Conservation (phyloP, 1,140 invertebrate species). For the Nymphalis io region DNA sequence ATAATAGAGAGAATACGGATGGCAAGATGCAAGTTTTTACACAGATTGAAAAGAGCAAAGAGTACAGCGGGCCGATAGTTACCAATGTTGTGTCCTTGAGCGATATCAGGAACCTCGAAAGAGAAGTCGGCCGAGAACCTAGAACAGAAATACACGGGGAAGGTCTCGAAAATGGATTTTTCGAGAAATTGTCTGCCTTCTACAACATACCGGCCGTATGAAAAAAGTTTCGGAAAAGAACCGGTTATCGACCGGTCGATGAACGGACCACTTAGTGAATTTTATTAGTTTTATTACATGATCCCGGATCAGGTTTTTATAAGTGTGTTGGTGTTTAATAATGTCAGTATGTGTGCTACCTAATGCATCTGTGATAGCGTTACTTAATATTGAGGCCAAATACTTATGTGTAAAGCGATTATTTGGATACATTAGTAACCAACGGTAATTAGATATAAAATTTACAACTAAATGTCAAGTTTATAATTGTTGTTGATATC, state of each 20-base stretch:
- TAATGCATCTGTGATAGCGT: slow-evolving; percentile 29
- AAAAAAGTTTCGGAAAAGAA: slow-evolving; percentile 34
- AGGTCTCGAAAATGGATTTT: slow-evolving; percentile 59
- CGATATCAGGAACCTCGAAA: slow-evolving; percentile 52
- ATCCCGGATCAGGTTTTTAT: neutral
- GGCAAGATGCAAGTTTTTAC: slow-evolving; percentile 67
- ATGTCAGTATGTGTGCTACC: slow-evolving; percentile 14
- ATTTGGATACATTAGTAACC: neutral
- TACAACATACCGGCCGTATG: slow-evolving; percentile 67
- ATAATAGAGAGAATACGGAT: slow-evolving; percentile 56
- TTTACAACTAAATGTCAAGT: neutral
- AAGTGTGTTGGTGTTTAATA: neutral
- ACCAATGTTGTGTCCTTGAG: slow-evolving; percentile 44
- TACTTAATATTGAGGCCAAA: slow-evolving; percentile 20
- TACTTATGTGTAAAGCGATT: slow-evolving; percentile 19
- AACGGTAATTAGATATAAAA: no score
- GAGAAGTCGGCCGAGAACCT: slow-evolving; percentile 47
- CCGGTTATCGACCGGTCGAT: slow-evolving; percentile 10
- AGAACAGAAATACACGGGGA: slow-evolving; percentile 50
- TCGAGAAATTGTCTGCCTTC: slow-evolving; percentile 61
- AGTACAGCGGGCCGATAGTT: slow-evolving; percentile 43
- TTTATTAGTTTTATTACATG: slow-evolving; percentile 8
- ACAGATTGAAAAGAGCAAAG: slow-evolving; percentile 58
- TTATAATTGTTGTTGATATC: neutral
- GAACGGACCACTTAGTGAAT: slow-evolving; percentile 38